A percentile compares a stretch with the other conserved stretches of the same genome.
Evolutionary conservation across 2,113 vertebrate genomes (phyloP).

Genomic region (Sinocyclocheilus rhinocerous): DNA sequence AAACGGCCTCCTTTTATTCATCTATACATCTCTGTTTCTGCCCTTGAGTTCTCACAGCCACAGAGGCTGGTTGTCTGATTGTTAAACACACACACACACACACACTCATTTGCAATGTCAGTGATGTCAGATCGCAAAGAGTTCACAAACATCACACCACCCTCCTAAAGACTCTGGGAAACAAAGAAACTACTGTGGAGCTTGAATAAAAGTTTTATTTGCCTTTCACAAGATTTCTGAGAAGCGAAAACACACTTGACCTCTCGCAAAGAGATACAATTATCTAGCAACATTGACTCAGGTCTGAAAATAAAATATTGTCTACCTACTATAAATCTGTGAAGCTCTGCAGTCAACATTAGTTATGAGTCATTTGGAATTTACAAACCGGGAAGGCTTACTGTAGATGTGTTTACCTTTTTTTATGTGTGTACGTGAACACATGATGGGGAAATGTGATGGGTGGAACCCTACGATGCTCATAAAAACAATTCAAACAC

Average conservation of each 20-base stretch:
- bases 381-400: not conserved
- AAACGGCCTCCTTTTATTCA: slow-evolving; percentile 24
- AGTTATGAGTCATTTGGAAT: slow-evolving; percentile 3
- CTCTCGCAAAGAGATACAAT: not conserved
- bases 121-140: slow-evolving; percentile 47
- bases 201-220: slow-evolving; percentile 16
- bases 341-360: not conserved
- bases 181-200: slow-evolving; percentile 52
- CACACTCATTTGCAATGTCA: slow-evolving; percentile 27
- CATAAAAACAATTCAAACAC: slow-evolving; percentile 13
- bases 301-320: not conserved
- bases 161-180: slow-evolving; percentile 45
- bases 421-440: not conserved
- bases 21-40: slow-evolving; percentile 35
- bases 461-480: not conserved
- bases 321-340: not conserved
- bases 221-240: not conserved
- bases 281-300: not conserved
- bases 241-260: slow-evolving; percentile 5
- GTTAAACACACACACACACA: slow-evolving; percentile 1
- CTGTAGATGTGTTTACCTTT: not conserved
- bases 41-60: slow-evolving; percentile 56
- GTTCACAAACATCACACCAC: slow-evolving; percentile 55
- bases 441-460: no score
- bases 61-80: slow-evolving; percentile 49